Evolutionary conservation across 2,113 vertebrate species (phyloP).

Genomic region (Indri indri): DNA sequence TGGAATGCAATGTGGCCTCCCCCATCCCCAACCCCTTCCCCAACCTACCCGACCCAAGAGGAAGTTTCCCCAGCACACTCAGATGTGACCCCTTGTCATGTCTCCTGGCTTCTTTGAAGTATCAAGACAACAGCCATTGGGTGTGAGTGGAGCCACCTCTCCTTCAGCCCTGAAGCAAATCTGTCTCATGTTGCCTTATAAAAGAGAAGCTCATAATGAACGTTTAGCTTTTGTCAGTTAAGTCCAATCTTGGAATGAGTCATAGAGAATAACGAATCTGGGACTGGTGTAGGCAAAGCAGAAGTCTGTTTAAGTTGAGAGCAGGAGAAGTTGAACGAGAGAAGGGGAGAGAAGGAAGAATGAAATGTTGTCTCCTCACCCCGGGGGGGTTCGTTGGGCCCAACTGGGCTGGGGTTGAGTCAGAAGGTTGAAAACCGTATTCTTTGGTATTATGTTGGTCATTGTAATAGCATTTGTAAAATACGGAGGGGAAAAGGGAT

Average conservation of each 20-base stretch:
- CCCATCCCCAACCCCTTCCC: neutral
- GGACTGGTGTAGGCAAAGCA: slow-evolving; percentile 73
- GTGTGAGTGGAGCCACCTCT: slow-evolving; percentile 67
- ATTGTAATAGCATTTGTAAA: slow-evolving; percentile 46
- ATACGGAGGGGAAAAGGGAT: neutral
- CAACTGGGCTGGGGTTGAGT: neutral
- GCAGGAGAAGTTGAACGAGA: neutral
- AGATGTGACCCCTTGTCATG: neutral
- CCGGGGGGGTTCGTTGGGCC: neutral
- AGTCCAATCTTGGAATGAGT: slow-evolving; percentile 83
- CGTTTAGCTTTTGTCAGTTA: slow-evolving; percentile 83
- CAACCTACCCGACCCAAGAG: slow-evolving; percentile 29
- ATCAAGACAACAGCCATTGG: slow-evolving; percentile 78
- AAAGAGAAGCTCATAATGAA: slow-evolving; percentile 83
- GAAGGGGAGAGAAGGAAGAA: neutral
- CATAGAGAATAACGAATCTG: slow-evolving; percentile 76
- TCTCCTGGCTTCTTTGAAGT: slow-evolving; percentile 77
- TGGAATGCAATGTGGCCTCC: slow-evolving; percentile 63
- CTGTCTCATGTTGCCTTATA: slow-evolving; percentile 88
- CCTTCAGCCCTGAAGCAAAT: slow-evolving; percentile 78
- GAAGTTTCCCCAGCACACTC: slow-evolving; percentile 12
- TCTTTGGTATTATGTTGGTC: slow-evolving; percentile 74
- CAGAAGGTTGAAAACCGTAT: neutral
- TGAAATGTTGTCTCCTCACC: slow-evolving; percentile 4
- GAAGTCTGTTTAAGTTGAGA: slow-evolving; percentile 73